A percentile compares a stretch with the other conserved stretches of the same genome.
Evolutionary conservation across 2,888 invertebrate genomes (phyloP).

Genomic region (Tridacna crocea): DNA sequence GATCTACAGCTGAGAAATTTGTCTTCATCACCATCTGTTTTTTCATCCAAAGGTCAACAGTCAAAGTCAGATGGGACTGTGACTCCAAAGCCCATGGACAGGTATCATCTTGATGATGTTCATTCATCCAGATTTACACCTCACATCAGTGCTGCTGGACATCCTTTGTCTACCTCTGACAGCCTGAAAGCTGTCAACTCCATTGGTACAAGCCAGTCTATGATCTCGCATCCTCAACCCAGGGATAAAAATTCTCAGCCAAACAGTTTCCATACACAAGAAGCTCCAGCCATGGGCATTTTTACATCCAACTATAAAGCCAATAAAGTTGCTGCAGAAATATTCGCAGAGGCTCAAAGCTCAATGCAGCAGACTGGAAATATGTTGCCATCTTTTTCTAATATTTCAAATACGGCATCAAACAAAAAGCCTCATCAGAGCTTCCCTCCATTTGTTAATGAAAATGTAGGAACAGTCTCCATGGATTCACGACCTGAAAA

Average conservation of each 20-base stretch:
- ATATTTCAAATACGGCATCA: slow-evolving; percentile 38
- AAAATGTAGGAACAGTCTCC: background rate
- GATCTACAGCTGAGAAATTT: background rate
- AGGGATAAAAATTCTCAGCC: background rate
- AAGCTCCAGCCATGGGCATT: background rate
- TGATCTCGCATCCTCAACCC: slow-evolving; percentile 15
- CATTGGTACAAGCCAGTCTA: background rate
- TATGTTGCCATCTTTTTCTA: slow-evolving; percentile 30
- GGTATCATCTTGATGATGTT: background rate
- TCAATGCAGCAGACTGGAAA: slow-evolving; percentile 33
- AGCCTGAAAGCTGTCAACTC: background rate
- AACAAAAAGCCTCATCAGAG: slow-evolving; percentile 16
- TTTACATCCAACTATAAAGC: slow-evolving; percentile 32
- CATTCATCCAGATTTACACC: background rate
- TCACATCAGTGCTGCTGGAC: slow-evolving; percentile 14
- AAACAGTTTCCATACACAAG: background rate
- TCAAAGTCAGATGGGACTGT: background rate
- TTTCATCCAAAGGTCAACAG: background rate
- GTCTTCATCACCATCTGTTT: background rate
- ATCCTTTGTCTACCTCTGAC: slow-evolving; percentile 17
- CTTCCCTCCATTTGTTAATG: slow-evolving; percentile 7
- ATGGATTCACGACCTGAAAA: slow-evolving; percentile 6
- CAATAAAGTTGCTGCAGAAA: slow-evolving; percentile 46
- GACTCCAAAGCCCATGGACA: background rate
- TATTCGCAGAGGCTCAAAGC: slow-evolving; percentile 42